These are phyloP conservation scores for Sula dactylatra DNA, from an alignment of 2,113 vertebrate genomes.

Conservation along the genomic window DNA sequence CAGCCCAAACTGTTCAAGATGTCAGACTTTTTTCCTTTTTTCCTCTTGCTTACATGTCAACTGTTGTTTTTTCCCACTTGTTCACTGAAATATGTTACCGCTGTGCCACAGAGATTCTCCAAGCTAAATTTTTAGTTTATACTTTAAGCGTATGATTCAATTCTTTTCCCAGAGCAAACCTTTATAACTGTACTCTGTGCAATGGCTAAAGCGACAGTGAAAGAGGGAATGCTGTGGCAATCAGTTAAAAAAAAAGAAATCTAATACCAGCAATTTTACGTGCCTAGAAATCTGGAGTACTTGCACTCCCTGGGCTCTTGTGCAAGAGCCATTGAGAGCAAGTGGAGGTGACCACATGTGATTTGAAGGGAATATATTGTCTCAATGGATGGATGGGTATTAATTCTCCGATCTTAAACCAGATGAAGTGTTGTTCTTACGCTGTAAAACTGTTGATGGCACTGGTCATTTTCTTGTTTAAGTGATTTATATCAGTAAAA, in stretches of 20 bases:
- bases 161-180: not conserved
- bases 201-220: not conserved
- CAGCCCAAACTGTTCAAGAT: not conserved
- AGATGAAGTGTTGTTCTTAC: not conserved
- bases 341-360: not conserved
- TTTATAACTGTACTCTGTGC: not conserved
- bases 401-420: not conserved
- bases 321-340: not conserved
- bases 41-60: not conserved
- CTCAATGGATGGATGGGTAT: not conserved
- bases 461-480: not conserved
- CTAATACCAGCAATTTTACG: not conserved
- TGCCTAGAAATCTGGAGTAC: not conserved
- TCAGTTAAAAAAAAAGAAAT: not conserved
- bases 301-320: not conserved
- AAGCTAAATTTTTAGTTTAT: not conserved
- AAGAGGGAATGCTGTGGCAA: fast-evolving
- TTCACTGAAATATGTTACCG: not conserved
- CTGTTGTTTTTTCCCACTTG: not conserved
- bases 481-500: not conserved
- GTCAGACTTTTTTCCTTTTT: not conserved
- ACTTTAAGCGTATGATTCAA: not conserved
- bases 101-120: not conserved
- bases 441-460: not conserved
- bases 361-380: not conserved